These are phyloP conservation scores for Plecturocebus donacophilus DNA, from an alignment of 2,113 vertebrate genomes.

Conservation along the genomic window DNA sequence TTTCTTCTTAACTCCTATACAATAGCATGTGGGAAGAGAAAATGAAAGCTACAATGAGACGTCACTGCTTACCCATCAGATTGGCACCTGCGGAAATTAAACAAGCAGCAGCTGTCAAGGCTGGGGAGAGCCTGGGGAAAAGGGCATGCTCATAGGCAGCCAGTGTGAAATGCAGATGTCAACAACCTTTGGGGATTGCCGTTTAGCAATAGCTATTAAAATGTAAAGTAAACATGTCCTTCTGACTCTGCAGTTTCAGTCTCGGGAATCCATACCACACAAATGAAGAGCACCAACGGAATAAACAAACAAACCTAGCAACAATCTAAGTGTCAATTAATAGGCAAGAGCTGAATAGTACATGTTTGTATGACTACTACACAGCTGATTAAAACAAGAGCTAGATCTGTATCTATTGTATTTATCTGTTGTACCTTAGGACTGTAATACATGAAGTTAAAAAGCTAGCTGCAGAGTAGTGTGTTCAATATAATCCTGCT, in stretches of 20 bases:
- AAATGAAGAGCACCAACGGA: neutral
- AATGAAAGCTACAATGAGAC: neutral
- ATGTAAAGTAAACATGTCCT: neutral
- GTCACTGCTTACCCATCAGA: neutral
- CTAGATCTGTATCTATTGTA: neutral
- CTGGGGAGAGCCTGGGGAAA: neutral
- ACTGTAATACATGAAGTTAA: too few relatives aligned
- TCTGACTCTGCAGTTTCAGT: neutral
- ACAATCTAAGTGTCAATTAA: neutral
- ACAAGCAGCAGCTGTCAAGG: neutral
- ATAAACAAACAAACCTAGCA: neutral
- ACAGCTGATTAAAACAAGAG: neutral
- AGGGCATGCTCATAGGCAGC: neutral
- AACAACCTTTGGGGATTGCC: neutral
- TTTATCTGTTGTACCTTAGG: neutral
- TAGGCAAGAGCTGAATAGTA: neutral
- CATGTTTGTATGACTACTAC: fast-evolving
- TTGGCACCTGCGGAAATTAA: neutral
- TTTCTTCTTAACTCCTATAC: too few relatives aligned
- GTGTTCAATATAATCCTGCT: neutral
- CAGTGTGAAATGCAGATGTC: neutral
- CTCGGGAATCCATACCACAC: neutral
- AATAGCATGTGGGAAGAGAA: neutral
- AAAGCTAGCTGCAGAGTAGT: neutral
- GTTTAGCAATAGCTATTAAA: neutral